Conservation (phyloP, 2,888 invertebrate genomes). For the Tipula helvola region DNA sequence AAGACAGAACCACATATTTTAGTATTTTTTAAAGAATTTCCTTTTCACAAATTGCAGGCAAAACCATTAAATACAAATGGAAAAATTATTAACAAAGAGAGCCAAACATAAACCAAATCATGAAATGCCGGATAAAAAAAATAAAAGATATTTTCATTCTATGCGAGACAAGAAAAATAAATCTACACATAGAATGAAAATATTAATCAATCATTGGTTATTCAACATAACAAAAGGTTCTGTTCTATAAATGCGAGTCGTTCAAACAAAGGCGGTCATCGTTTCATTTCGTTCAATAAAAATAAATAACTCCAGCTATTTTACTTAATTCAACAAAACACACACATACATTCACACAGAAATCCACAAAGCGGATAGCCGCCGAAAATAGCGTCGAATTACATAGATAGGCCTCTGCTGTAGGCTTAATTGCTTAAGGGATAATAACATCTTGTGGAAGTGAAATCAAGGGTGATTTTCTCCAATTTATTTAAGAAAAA, state of each 20-base stretch:
- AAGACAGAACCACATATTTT: not conserved
- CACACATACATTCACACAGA: no score
- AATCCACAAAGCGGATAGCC: no score
- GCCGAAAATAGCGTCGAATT: no score
- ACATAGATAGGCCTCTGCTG: no score
- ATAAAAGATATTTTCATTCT: not conserved
- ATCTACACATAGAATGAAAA: not conserved
- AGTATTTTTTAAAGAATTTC: no score
- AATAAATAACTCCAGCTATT: no score
- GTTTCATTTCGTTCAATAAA: not conserved
- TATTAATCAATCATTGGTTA: not conserved
- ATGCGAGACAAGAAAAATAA: not conserved
- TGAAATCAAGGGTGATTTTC: no score
- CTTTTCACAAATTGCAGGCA: not conserved
- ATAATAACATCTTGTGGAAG: no score
- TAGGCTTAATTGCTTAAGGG: no score
- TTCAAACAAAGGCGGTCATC: not conserved
- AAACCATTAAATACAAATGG: not conserved
- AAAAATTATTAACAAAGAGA: not conserved
- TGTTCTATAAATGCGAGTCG: not conserved
- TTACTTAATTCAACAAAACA: no score
- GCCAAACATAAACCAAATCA: not conserved
- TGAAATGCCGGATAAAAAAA: not conserved
- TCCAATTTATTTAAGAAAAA: no score
- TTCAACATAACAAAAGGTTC: not conserved